Conservation (phyloP, 1,140 invertebrate genomes). For the Brachionus manjavacas region DNA sequence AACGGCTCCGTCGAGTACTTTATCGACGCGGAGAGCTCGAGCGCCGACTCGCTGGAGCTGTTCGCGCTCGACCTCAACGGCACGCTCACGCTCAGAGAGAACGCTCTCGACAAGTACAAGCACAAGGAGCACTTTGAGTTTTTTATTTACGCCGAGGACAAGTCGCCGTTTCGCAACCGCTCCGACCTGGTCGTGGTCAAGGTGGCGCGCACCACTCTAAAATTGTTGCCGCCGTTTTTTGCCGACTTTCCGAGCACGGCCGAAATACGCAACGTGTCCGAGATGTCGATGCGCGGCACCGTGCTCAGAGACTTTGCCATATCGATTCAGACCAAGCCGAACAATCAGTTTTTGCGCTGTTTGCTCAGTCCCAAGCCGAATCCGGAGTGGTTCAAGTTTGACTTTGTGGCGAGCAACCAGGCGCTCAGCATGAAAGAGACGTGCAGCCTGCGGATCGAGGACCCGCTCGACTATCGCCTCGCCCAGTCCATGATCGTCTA, state of each 20-base stretch:
- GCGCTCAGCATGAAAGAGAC: not conserved
- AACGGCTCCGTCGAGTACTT: conserved; percentile 33
- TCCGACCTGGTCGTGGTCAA: not conserved
- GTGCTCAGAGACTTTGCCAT: conserved; percentile 3
- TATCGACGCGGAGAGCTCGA: not conserved
- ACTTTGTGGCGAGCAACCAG: not conserved
- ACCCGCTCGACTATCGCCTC: conserved; percentile 10
- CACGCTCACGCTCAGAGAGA: conserved; percentile 2
- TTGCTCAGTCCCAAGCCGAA: conserved; percentile 29
- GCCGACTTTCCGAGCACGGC: conserved; percentile 18
- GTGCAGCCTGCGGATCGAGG: conserved; percentile 16
- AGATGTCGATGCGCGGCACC: not conserved
- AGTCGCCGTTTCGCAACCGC: not conserved
- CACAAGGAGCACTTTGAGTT: not conserved
- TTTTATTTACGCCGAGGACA: conserved; percentile 23
- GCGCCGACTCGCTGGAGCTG: not conserved
- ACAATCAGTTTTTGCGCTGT: conserved; percentile 27
- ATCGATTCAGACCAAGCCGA: conserved; percentile 5
- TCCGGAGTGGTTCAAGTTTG: conserved; percentile 41
- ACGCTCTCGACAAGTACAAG: not conserved
- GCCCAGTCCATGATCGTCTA: conserved; percentile 40
- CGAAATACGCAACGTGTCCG: conserved; percentile 25
- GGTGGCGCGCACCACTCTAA: not conserved
- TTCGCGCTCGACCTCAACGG: conserved; percentile 8
- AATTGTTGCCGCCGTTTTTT: conserved; percentile 29